Percentiles rank a stretch among this genome's conserved stretches.
Conservation (phyloP, 2,113 vertebrate species). For the Axis porcinus region DNA sequence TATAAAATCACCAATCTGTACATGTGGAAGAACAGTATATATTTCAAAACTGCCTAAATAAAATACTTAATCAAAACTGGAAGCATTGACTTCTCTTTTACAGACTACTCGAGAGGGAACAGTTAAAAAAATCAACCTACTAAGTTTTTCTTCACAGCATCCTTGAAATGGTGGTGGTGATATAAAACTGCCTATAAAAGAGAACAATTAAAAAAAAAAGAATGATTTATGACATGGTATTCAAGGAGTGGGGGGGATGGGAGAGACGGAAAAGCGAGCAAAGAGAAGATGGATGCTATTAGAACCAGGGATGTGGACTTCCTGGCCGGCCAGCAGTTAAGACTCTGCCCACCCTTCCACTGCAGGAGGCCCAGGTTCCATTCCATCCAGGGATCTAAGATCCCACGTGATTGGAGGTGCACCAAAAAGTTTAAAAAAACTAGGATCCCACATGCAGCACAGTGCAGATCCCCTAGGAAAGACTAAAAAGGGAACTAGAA, state of each 20-base stretch:
- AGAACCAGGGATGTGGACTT: neutral
- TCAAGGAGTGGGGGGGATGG: neutral
- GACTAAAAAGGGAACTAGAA: neutral
- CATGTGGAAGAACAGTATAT: neutral
- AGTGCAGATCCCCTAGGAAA: neutral
- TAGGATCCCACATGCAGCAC: neutral
- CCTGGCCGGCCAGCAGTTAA: neutral
- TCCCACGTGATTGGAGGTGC: neutral
- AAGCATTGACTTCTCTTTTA: neutral
- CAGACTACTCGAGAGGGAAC: neutral
- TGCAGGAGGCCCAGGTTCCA: neutral
- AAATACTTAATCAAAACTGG: neutral
- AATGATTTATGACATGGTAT: neutral
- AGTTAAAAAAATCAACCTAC: neutral
- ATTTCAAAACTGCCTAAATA: constrained; percentile 32
- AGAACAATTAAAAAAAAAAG: neutral
- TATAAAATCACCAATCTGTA: neutral
- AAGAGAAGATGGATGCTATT: neutral
- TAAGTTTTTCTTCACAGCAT: neutral
- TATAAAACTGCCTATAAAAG: neutral
- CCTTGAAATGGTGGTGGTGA: neutral
- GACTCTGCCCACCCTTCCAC: neutral
- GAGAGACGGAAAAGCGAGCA: neutral
- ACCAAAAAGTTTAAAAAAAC: neutral
- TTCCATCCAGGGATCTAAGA: neutral